Conservation (phyloP, 2,113 vertebrate species). For the Eptesicus fuscus region DNA sequence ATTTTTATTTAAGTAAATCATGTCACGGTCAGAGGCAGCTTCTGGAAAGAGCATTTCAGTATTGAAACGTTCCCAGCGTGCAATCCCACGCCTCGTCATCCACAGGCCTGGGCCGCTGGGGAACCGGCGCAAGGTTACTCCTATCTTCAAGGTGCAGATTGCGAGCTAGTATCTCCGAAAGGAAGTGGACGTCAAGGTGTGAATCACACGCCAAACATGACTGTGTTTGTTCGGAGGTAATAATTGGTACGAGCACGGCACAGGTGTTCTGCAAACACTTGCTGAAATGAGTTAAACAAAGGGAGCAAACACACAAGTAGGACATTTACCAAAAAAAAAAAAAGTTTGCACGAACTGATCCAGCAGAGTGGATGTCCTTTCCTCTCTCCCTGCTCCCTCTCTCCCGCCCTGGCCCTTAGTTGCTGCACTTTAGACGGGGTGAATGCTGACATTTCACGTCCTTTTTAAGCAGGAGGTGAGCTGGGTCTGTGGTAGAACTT, state of each 20-base stretch:
- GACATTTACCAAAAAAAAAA: not conserved
- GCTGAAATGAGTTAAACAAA: not conserved
- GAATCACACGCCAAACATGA: conserved; percentile 51
- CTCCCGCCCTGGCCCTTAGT: not conserved
- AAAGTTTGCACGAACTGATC: not conserved
- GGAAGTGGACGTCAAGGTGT: conserved; percentile 35
- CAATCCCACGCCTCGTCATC: not conserved
- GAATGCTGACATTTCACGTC: not conserved
- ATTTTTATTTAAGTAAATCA: too few species aligned
- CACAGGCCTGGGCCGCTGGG: not conserved
- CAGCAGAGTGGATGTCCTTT: not conserved
- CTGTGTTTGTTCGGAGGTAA: conserved; percentile 54
- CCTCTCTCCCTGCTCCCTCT: not conserved
- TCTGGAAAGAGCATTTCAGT: not conserved
- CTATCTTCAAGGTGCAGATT: not conserved
- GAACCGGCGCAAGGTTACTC: not conserved
- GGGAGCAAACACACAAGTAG: not conserved
- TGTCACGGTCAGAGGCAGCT: not conserved
- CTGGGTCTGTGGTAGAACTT: not conserved
- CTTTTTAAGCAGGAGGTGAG: not conserved
- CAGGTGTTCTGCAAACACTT: conserved; percentile 40
- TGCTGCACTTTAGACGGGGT: not conserved
- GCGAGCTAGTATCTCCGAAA: not conserved
- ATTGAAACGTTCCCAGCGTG: not conserved
- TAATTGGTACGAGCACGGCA: not conserved